Evolutionary conservation across 2,113 vertebrate genomes (phyloP).

Genomic region (Columba janthina): DNA sequence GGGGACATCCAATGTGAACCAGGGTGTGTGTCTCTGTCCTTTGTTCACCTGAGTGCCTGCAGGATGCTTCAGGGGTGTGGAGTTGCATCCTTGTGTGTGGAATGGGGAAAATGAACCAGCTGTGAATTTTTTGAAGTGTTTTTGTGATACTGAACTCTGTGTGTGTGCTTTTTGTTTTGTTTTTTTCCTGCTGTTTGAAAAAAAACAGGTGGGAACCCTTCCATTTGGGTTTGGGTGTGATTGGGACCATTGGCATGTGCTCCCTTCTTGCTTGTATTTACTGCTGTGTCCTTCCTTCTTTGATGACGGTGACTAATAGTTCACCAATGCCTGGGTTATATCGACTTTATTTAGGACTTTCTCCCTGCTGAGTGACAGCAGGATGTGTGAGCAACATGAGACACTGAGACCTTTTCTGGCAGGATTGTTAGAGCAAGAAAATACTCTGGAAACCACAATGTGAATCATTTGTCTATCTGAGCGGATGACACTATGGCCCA

Average conservation of each 20-base stretch:
- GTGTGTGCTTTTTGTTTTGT: neutral
- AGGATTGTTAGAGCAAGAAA: conserved; percentile 60
- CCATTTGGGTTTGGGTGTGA: too few relatives aligned
- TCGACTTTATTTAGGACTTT: conserved; percentile 13
- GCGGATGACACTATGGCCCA: conserved; percentile 55
- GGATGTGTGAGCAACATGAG: conserved; percentile 68
- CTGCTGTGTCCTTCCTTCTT: conserved; percentile 42
- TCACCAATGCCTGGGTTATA: conserved; percentile 25
- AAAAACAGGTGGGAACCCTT: too few relatives aligned
- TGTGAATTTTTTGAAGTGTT: neutral
- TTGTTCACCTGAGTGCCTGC: fast-evolving
- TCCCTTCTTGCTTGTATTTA: neutral
- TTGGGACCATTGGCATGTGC: neutral
- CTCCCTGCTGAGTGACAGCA: conserved; percentile 66
- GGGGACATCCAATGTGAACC: neutral
- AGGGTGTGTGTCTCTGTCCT: neutral
- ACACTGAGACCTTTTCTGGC: conserved; percentile 68
- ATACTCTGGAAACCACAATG: conserved; percentile 57
- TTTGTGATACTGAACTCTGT: neutral
- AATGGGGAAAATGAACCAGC: neutral
- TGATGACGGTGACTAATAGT: conserved; percentile 60
- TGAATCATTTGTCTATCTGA: conserved; percentile 64
- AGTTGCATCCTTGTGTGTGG: neutral
- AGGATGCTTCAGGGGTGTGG: fast-evolving
- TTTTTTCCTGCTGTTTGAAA: neutral